Evolutionary conservation across 2,888 invertebrate species (phyloP).

Genomic region (Salpingus planirostris): DNA sequence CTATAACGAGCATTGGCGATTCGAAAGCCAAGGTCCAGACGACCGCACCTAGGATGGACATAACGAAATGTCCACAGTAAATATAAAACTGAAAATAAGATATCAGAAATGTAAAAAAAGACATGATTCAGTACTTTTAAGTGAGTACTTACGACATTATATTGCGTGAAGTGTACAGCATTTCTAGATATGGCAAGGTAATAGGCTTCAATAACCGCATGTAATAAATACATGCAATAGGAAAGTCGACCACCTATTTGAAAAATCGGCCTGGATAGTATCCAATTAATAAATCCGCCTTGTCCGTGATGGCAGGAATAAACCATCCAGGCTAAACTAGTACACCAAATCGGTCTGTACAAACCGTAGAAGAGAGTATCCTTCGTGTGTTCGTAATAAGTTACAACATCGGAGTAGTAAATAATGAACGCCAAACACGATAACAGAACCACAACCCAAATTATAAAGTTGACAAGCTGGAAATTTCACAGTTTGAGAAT

Average conservation of each 20-base stretch:
- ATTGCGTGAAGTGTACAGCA: constrained; percentile 23
- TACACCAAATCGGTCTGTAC: constrained; percentile 10
- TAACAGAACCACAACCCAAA: constrained; percentile 7
- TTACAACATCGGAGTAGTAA: constrained; percentile 7
- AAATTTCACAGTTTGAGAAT: constrained; percentile 1
- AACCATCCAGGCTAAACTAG: constrained; percentile 9
- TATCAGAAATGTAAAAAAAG: no score
- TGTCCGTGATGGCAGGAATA: constrained; percentile 10
- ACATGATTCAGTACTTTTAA: no score
- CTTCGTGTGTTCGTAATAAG: constrained; percentile 6
- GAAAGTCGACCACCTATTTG: constrained; percentile 47
- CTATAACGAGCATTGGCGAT: constrained; percentile 42
- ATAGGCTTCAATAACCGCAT: constrained; percentile 35
- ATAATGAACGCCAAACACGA: constrained; percentile 7
- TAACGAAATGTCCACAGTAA: constrained; percentile 42
- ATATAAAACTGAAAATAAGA: constrained; percentile 33
- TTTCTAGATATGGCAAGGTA: constrained; percentile 20
- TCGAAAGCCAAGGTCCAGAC: constrained; percentile 44
- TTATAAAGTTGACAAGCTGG: constrained; percentile 5
- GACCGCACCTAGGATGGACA: constrained; percentile 35
- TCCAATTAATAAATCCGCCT: constrained; percentile 42
- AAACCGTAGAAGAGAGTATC: constrained; percentile 9
- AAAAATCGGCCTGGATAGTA: constrained; percentile 45
- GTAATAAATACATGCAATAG: constrained; percentile 48
- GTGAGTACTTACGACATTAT: constrained; percentile 23